Evolutionary conservation across 2,888 invertebrate genomes (phyloP).

Genomic region (Pseudococcus jackbeardsleyi): DNA sequence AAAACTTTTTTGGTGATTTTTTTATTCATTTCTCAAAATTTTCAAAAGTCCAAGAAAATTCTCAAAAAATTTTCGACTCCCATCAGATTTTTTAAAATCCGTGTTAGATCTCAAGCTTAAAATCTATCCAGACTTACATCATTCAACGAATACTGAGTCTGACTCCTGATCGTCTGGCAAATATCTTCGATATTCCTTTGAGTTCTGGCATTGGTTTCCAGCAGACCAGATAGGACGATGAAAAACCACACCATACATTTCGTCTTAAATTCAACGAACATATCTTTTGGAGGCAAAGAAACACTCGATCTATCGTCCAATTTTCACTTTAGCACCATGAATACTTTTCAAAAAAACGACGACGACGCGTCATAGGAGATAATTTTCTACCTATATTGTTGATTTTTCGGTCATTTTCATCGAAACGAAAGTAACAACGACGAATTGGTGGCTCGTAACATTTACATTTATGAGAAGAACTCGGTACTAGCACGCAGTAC

Average conservation of each 20-base stretch:
- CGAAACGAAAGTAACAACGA: background rate
- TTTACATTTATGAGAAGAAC: background rate
- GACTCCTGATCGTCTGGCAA: background rate
- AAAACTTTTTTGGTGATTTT: too few species aligned
- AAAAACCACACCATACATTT: background rate
- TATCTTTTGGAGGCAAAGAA: background rate
- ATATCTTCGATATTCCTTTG: background rate
- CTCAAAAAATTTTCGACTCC: too few species aligned
- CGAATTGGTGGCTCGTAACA: background rate
- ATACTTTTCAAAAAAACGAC: background rate
- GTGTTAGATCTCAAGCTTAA: too few species aligned
- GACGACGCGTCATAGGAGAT: slow-evolving; percentile 3
- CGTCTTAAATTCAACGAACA: slow-evolving; percentile 3
- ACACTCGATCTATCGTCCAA: background rate
- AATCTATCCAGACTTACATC: slow-evolving; percentile 29
- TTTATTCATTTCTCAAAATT: too few species aligned
- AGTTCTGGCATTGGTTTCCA: background rate
- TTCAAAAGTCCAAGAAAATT: too few species aligned
- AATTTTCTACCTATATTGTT: background rate
- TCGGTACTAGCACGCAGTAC: background rate
- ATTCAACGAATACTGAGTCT: background rate
- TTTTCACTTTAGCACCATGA: slow-evolving; percentile 46
- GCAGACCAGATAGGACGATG: background rate
- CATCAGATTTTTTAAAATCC: too few species aligned
- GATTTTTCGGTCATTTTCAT: background rate